Percentiles rank a stretch among this genome's conserved stretches.
phyloP scores from a whole-genome alignment of 2,888 invertebrate genomes.

The Amaurobius ferox region DNA sequence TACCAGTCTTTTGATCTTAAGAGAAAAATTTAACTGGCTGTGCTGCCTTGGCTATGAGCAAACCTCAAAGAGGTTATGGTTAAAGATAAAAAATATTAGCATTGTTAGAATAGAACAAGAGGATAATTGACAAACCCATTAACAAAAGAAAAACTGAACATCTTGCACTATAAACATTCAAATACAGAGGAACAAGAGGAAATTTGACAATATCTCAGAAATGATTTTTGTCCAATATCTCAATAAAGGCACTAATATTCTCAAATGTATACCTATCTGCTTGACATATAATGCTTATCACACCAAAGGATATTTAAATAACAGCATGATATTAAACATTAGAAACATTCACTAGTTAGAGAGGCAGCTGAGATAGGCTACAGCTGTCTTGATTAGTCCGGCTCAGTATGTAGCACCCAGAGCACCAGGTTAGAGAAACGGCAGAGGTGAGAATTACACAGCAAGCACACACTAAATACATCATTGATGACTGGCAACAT shows the following conservation, averaged over 20 bases:
- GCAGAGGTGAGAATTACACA: slow-evolving; percentile 65
- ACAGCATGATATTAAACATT: slow-evolving; percentile 59
- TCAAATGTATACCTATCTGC: slow-evolving; percentile 57
- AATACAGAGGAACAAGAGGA: no score
- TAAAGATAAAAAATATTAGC: no score
- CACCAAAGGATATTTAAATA: slow-evolving; percentile 67
- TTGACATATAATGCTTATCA: slow-evolving; percentile 65
- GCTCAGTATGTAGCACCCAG: slow-evolving; percentile 71
- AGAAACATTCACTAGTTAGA: slow-evolving; percentile 64
- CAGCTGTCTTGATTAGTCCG: slow-evolving; percentile 70
- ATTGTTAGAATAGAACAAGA: no score
- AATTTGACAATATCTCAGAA: not conserved
- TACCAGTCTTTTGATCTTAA: no score
- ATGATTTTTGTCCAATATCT: slow-evolving; percentile 16
- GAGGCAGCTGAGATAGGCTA: slow-evolving; percentile 63
- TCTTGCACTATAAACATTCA: no score
- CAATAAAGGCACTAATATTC: slow-evolving; percentile 69
- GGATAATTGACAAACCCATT: no score
- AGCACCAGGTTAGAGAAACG: slow-evolving; percentile 70
- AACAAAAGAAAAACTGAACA: no score
- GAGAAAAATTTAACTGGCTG: no score
- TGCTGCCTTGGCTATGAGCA: no score
- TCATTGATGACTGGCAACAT: slow-evolving; percentile 65
- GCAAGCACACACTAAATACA: slow-evolving; percentile 70
- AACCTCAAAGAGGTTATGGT: no score